Base-by-base conservation (phyloP, 2,888 invertebrate genomes). In the Drosophila mettleri region DNA sequence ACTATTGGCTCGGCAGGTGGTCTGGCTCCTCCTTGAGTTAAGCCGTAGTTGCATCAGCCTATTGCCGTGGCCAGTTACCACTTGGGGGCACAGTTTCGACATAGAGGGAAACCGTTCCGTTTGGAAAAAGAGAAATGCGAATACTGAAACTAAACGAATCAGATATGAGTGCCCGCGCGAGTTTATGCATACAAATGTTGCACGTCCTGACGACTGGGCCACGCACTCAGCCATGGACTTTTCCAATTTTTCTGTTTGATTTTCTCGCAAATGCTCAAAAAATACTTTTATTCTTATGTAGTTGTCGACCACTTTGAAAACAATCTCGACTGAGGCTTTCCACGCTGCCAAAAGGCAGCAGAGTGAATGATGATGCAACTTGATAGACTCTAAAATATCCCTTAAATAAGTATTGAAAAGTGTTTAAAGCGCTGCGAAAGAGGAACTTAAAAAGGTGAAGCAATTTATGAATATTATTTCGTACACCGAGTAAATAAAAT, bases 151-250 rank as follows among this genome's bases (percentile, higher is more conserved):
- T 33, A 43, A 49, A 31, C 55, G 63, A 18, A 16, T 60, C 29
- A 49, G 24, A 34, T 48, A 14, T 58, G 51, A 53, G 41, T 52
- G 36, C 22, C 12, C n/a, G 43, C 43, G n/a, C 41, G 52, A 63
- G 48, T 64, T 14, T 27, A 24, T 45, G 58, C 24, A 24, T 38
- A 39, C 61, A 61, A 61, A 46, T 46, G 38, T 39, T 3, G 38
- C 64, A 45, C 12, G 43, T 34, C n/a, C 49, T 16, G 16, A 14
- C 29, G 27, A 29, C 16, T 45, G 22, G 33, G 22, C 12, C 46
- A 39, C 20, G 22, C 27, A 27, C 45, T 45, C 45, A 27, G 24
- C 14, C 53, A 31, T 41, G 22, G 29, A 45, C 27, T 45, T 29
- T 24, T 14, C 34, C 18, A 31, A 45, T 58, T 45, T 49, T 29